A percentile compares a stretch with the other conserved stretches of the same genome.
phyloP scores from a whole-genome alignment of 1,140 invertebrate species.

The Zaprionus ghesquierei region DNA sequence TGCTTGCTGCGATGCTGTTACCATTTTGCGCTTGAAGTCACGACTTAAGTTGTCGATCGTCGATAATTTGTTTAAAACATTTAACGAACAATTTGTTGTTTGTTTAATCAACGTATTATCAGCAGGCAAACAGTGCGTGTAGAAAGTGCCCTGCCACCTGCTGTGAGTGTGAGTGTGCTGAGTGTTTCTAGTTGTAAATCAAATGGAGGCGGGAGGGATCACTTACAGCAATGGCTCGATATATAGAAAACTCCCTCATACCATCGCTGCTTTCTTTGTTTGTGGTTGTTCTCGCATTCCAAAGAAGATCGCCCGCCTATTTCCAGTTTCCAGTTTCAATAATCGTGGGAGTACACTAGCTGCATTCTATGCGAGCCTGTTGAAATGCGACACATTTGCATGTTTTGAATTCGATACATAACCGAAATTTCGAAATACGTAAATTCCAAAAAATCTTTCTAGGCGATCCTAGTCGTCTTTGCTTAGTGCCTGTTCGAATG shows the following conservation, averaged over 20 bases:
- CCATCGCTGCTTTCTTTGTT: constrained; percentile 33
- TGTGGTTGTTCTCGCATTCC: constrained; percentile 40
- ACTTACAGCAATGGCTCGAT: neutral
- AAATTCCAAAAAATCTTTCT: neutral
- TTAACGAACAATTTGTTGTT: constrained; percentile 42
- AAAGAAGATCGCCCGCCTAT: constrained; percentile 41
- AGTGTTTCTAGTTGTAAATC: too few relatives aligned
- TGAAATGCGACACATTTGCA: constrained; percentile 52
- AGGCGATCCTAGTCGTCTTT: neutral
- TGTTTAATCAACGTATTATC: constrained; percentile 56
- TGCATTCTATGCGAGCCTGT: constrained; percentile 28
- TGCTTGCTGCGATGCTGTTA: constrained; percentile 8
- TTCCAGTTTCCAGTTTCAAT: neutral
- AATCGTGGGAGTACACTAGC: neutral
- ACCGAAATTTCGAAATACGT: neutral
- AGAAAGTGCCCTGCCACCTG: constrained; percentile 11
- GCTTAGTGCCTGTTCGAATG: neutral
- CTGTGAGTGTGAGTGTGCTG: neutral
- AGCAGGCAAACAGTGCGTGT: constrained; percentile 45
- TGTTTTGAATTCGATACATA: constrained; percentile 13
- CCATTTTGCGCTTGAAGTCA: constrained; percentile 5
- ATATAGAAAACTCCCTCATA: constrained; percentile 2
- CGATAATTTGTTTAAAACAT: constrained; percentile 52
- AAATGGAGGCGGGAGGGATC: neutral
- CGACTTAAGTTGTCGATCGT: neutral